A percentile compares a stretch with the other conserved stretches of the same genome.
phyloP scores from a whole-genome alignment of 2,113 vertebrate species.

The Pristiophorus japonicus region DNA sequence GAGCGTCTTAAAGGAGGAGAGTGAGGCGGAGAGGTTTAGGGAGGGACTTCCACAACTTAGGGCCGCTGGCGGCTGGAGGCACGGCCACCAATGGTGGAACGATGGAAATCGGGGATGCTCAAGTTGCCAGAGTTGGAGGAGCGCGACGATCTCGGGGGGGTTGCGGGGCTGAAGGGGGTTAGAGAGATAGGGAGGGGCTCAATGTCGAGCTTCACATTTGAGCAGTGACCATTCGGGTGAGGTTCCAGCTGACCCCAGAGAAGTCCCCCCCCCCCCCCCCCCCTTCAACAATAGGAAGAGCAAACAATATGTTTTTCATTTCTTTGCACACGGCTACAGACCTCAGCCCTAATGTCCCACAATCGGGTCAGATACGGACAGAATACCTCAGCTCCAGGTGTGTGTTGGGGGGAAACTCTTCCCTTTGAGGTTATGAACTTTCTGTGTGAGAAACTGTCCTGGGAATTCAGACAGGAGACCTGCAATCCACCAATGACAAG shows the following conservation, averaged over 20 bases:
- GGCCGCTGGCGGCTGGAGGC: not conserved
- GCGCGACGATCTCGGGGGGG: too few species aligned
- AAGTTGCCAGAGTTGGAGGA: not conserved
- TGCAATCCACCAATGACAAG: not conserved
- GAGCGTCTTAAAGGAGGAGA: not conserved
- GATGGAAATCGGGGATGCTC: not conserved
- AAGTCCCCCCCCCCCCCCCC: too few species aligned
- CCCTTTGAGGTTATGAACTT: not conserved
- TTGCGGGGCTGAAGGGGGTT: not conserved
- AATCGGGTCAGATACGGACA: not conserved
- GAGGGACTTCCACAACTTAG: not conserved
- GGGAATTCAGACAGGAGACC: not conserved
- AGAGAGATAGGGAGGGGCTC: not conserved
- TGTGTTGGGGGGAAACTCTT: not conserved
- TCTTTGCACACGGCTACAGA: not conserved
- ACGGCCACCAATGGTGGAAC: not conserved
- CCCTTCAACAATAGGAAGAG: not conserved
- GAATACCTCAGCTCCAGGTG: not conserved
- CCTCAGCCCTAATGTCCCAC: not conserved
- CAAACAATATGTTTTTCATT: not conserved
- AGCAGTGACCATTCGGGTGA: not conserved
- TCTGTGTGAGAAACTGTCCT: not conserved
- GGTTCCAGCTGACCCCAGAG: not conserved
- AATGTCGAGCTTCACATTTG: not conserved
- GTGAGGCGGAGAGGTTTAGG: not conserved